A percentile compares a stretch with the other conserved stretches of the same genome.
Conservation (phyloP, 2,113 vertebrate species). For the Neoarius graeffei region DNA sequence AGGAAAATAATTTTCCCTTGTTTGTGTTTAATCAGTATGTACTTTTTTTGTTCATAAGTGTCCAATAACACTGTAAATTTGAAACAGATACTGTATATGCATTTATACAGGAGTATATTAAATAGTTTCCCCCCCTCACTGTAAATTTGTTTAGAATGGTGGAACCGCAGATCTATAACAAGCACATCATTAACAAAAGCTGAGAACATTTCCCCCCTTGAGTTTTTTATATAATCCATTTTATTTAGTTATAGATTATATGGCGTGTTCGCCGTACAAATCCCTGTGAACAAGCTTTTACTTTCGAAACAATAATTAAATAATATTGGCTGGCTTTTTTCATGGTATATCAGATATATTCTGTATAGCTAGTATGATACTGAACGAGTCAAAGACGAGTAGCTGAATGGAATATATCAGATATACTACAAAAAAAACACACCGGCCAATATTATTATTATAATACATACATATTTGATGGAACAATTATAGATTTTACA, state of each 20-base stretch:
- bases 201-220: not conserved
- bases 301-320: not conserved
- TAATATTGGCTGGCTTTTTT: too few relatives aligned
- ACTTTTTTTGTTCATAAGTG: not conserved
- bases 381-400: too few relatives aligned
- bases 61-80: not conserved
- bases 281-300: not conserved
- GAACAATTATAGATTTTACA: too few relatives aligned
- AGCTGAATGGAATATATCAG: too few relatives aligned
- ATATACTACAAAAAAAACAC: too few relatives aligned
- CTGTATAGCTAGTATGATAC: too few relatives aligned
- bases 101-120: not conserved
- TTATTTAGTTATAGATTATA: not conserved
- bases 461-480: too few relatives aligned
- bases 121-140: not conserved
- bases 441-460: too few relatives aligned
- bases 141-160: not conserved
- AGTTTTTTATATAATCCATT: not conserved
- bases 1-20: too few relatives aligned
- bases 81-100: not conserved
- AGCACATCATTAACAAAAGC: not conserved
- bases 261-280: not conserved
- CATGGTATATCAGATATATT: too few relatives aligned
- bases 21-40: not conserved
- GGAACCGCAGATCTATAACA: not conserved